These are phyloP conservation scores for Seira musarum DNA, from an alignment of 2,888 invertebrate species.

Conservation along the genomic window DNA sequence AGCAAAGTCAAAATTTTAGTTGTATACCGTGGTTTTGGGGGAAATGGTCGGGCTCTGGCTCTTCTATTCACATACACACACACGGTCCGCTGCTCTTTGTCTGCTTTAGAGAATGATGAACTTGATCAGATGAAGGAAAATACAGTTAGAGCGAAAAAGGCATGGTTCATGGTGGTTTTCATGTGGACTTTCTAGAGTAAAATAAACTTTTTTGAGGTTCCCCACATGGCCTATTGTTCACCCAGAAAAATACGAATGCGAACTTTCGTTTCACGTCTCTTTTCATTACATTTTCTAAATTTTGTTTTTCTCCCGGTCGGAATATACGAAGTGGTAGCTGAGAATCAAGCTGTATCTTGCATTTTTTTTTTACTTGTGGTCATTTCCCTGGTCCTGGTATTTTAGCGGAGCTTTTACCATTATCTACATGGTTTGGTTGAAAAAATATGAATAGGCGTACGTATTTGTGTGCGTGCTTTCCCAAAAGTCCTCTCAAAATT, in stretches of 20 bases:
- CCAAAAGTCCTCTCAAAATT: constrained; percentile 2
- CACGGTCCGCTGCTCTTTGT: too few relatives aligned
- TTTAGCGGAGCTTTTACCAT: not conserved
- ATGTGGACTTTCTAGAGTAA: not conserved
- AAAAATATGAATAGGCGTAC: too few relatives aligned
- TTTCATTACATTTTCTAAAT: constrained; percentile 3
- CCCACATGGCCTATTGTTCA: constrained; percentile 43
- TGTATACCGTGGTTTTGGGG: too few relatives aligned
- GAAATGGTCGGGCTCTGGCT: too few relatives aligned
- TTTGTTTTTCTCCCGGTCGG: not conserved
- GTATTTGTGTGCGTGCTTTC: too few relatives aligned
- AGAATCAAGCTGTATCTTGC: not conserved
- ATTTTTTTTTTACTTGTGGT: not conserved
- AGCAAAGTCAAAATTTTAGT: too few relatives aligned
- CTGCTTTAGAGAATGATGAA: not conserved
- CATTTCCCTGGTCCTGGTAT: not conserved
- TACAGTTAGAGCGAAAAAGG: not conserved
- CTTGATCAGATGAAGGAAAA: not conserved
- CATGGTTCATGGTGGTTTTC: too few relatives aligned
- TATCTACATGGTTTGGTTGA: too few relatives aligned
- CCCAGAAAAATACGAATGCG: not conserved
- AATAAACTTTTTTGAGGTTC: constrained; percentile 43
- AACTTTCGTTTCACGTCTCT: not conserved
- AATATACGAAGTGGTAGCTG: not conserved
- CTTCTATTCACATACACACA: too few relatives aligned